These are phyloP conservation scores for Betta splendens DNA, from an alignment of 2,797 vertebrate genomes.

Conservation along the genomic window DNA sequence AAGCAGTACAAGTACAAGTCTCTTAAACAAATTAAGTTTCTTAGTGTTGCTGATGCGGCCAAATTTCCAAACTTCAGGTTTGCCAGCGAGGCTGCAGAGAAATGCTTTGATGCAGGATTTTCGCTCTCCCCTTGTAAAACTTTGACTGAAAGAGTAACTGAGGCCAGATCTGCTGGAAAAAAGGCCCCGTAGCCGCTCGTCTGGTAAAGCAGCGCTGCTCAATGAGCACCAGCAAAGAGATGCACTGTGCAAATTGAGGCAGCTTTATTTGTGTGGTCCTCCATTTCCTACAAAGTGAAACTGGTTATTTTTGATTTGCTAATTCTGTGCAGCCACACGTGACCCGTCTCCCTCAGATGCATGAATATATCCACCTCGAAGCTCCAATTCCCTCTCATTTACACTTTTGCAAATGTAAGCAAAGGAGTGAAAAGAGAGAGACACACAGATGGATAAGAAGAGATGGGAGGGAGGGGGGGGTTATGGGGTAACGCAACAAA, in stretches of 20 bases:
- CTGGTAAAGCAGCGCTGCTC: constrained; percentile 5
- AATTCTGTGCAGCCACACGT: no score
- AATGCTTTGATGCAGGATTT: constrained; percentile 66
- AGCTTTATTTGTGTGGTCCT: neutral
- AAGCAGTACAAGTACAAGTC: constrained; percentile 39
- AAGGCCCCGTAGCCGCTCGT: constrained; percentile 30
- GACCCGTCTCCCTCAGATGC: no score
- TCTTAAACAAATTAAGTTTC: constrained; percentile 59
- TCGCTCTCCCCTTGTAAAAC: constrained; percentile 33
- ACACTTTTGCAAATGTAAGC: constrained; percentile 43
- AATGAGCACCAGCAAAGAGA: neutral
- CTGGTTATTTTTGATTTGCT: no score
- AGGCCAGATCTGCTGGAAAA: constrained; percentile 5
- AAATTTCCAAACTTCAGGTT: constrained; percentile 50
- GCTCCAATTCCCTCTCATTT: constrained; percentile 36
- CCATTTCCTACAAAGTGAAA: neutral
- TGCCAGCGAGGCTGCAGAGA: constrained; percentile 53
- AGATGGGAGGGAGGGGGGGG: constrained; percentile 20
- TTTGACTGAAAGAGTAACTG: constrained; percentile 22
- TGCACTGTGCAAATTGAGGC: neutral
- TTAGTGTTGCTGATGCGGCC: constrained; percentile 45
- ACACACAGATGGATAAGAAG: no score
- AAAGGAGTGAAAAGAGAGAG: constrained; percentile 37
- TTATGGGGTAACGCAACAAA: constrained; percentile 55
- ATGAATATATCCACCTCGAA: no score